A percentile compares a stretch with the other conserved stretches of the same genome.
These are phyloP conservation scores for Heliothis peltigera DNA, from an alignment of 2,888 invertebrate species.

Conservation along the genomic window DNA sequence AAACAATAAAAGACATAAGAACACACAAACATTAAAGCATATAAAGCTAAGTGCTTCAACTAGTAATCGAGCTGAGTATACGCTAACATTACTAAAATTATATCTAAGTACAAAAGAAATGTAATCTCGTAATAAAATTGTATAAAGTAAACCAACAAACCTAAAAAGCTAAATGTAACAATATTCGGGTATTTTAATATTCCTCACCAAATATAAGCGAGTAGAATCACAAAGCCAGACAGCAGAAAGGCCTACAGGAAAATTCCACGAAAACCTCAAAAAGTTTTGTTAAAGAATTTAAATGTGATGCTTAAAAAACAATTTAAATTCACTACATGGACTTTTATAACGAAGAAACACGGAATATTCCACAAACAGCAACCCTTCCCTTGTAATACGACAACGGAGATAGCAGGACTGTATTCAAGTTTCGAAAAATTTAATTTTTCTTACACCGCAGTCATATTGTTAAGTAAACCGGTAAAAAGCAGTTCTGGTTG, in stretches of 20 bases:
- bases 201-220: not conserved
- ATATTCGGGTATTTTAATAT: not conserved
- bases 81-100: no score
- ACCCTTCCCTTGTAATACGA: slow-evolving; percentile 36
- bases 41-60: no score
- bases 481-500: slow-evolving; percentile 61
- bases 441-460: slow-evolving; percentile 49
- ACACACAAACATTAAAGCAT: no score
- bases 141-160: not conserved
- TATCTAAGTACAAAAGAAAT: no score
- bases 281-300: slow-evolving; percentile 36
- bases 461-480: slow-evolving; percentile 65
- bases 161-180: not conserved
- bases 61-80: no score
- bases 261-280: slow-evolving; percentile 19
- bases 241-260: slow-evolving; percentile 8
- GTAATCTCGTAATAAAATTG: not conserved
- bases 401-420: slow-evolving; percentile 24
- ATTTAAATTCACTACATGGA: slow-evolving; percentile 52
- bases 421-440: slow-evolving; percentile 53
- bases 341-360: slow-evolving; percentile 33
- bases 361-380: slow-evolving; percentile 37
- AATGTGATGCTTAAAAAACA: slow-evolving; percentile 41
- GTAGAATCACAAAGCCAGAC: slow-evolving; percentile 7
- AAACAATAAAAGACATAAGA: no score